Evolutionary conservation across 2,113 vertebrate genomes (phyloP).

Genomic region (Catharus bicknelli): DNA sequence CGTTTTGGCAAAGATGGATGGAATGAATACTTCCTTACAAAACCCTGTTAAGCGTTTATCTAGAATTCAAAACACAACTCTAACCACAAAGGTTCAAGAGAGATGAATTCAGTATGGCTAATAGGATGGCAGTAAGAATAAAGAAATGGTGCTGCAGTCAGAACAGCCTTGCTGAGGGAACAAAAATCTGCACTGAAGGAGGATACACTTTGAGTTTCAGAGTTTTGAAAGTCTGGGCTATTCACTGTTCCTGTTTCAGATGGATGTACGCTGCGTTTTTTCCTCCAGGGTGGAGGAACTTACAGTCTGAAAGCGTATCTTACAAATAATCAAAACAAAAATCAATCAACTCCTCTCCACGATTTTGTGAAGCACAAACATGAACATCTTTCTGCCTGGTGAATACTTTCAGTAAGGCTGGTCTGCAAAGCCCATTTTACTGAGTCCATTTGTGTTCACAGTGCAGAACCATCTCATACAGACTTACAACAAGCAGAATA

Average conservation of each 20-base stretch:
- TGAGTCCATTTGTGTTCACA: neutral
- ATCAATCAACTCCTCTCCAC: neutral
- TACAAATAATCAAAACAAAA: neutral
- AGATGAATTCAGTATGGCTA: neutral
- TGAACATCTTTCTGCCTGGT: neutral
- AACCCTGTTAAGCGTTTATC: neutral
- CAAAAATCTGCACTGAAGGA: neutral
- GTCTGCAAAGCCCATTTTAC: neutral
- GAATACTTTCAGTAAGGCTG: neutral
- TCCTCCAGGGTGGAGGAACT: neutral
- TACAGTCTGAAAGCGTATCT: neutral
- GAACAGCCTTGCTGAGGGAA: neutral
- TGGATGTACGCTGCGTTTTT: neutral
- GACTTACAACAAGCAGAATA: neutral
- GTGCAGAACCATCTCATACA: neutral
- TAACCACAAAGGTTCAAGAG: neutral
- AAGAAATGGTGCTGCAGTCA: rapidly evolving
- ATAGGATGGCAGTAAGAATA: neutral
- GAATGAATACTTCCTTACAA: neutral
- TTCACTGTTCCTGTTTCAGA: neutral
- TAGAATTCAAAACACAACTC: neutral
- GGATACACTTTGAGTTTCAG: neutral
- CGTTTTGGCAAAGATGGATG: neutral
- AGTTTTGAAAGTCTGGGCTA: neutral
- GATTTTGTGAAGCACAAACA: neutral